These are phyloP conservation scores for Drosophila ohnishii DNA, from an alignment of 1,140 invertebrate genomes.

Conservation along the genomic window DNA sequence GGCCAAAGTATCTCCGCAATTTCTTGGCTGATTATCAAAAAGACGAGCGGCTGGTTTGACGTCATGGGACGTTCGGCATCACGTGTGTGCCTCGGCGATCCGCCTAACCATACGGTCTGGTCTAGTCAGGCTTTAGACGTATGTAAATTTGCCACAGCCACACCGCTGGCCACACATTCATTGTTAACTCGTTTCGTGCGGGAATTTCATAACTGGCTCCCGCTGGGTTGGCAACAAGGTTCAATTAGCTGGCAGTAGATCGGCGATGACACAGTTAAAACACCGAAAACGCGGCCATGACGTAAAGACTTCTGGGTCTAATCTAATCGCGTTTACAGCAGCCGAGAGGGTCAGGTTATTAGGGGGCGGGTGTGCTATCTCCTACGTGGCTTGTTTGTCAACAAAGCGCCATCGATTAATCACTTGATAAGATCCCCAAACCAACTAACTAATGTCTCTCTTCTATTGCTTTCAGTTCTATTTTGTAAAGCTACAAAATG, in stretches of 20 bases:
- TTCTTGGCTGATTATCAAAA: conserved; percentile 59
- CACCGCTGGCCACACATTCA: background rate
- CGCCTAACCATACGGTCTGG: conserved; percentile 35
- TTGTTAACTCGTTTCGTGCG: conserved; percentile 28
- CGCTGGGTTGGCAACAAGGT: conserved; percentile 60
- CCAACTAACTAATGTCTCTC: conserved; percentile 8
- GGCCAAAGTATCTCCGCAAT: conserved; percentile 42
- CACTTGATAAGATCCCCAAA: conserved; percentile 28
- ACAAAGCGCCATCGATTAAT: conserved; percentile 49
- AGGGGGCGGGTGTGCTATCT: conserved; percentile 10
- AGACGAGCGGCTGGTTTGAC: conserved; percentile 58
- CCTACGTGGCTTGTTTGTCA: conserved; percentile 60
- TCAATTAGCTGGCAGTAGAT: conserved; percentile 26
- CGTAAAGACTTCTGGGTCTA: conserved; percentile 51
- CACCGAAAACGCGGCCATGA: conserved; percentile 40
- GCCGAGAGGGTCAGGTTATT: conserved; percentile 31
- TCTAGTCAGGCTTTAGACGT: conserved; percentile 51
- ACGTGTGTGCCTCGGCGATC: conserved; percentile 47
- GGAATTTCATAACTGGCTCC: conserved; percentile 51
- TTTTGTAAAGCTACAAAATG: conserved; percentile 85
- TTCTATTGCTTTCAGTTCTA: conserved; percentile 61
- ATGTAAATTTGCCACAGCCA: conserved; percentile 31
- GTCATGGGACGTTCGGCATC: conserved; percentile 50
- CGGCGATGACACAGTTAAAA: conserved; percentile 42
- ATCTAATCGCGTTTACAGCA: conserved; percentile 67